Evolutionary conservation across 2,797 vertebrate species (phyloP).

Genomic region (Liparis tanakae): DNA sequence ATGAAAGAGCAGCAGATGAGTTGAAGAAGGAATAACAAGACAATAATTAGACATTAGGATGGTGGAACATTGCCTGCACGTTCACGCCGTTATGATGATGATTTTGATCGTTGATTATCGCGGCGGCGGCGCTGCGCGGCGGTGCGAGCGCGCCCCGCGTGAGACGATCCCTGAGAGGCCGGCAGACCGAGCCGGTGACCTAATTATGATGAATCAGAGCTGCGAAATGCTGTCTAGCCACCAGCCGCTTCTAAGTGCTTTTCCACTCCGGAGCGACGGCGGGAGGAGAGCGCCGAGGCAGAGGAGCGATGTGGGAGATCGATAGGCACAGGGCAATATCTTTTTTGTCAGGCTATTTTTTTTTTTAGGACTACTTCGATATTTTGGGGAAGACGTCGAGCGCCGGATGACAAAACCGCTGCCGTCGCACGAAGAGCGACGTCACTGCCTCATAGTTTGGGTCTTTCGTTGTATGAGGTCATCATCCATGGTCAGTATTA

Average conservation of each 20-base stretch:
- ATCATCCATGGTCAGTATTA: not conserved
- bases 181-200: slow-evolving; percentile 67
- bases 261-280: slow-evolving; percentile 55
- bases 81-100: slow-evolving; percentile 29
- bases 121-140: slow-evolving; percentile 15
- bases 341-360: not conserved
- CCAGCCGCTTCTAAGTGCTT: slow-evolving; percentile 65
- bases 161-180: slow-evolving; percentile 63
- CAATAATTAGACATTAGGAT: slow-evolving; percentile 5
- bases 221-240: slow-evolving; percentile 65
- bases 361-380: not conserved
- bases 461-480: not conserved
- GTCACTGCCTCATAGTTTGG: not conserved
- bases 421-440: not conserved
- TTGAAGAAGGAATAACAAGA: slow-evolving; percentile 21
- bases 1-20: slow-evolving; percentile 17
- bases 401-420: not conserved
- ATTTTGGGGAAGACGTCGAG: not conserved
- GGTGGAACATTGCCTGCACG: slow-evolving; percentile 17
- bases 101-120: slow-evolving; percentile 55
- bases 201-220: slow-evolving; percentile 77
- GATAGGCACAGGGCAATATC: not conserved
- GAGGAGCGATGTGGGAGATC: too few species aligned
- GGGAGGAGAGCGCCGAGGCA: slow-evolving; percentile 45
- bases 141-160: slow-evolving; percentile 29